Percentiles rank a stretch among this genome's conserved stretches.
Conservation (phyloP, 2,113 vertebrate species). For the Periophthalmodon schlosseri region DNA sequence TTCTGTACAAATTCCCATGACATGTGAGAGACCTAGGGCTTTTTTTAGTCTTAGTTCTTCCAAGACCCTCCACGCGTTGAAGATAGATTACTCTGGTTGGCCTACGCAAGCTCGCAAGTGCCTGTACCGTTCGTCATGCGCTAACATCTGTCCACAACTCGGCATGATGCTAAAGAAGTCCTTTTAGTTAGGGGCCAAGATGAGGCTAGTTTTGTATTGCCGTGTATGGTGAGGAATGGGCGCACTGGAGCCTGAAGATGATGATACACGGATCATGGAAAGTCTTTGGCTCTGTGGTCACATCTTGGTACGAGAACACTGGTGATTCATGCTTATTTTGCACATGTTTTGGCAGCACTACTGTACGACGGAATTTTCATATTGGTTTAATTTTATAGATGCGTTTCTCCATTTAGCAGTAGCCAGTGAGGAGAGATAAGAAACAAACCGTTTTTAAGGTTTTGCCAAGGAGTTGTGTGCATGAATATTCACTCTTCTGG, state of each 20-base stretch:
- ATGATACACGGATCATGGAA: conserved; percentile 61
- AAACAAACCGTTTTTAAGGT: background rate
- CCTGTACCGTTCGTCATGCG: conserved; percentile 31
- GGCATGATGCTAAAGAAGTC: conserved; percentile 27
- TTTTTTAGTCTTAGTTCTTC: background rate
- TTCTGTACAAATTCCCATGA: background rate
- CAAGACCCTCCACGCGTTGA: conserved; percentile 20
- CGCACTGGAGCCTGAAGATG: conserved; percentile 31
- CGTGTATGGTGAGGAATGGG: conserved; percentile 31
- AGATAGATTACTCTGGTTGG: conserved; percentile 39
- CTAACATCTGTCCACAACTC: conserved; percentile 58
- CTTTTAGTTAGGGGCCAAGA: conserved; percentile 21
- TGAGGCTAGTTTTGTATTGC: conserved; percentile 29
- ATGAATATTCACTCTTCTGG: conserved; percentile 10
- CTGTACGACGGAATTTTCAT: conserved; percentile 41
- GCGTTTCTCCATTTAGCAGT: conserved; percentile 14
- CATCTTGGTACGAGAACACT: conserved; percentile 55
- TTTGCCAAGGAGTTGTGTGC: conserved; percentile 10
- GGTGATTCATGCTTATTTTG: conserved; percentile 67
- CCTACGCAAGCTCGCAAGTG: conserved; percentile 20
- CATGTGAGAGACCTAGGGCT: background rate
- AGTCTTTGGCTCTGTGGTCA: conserved; percentile 66
- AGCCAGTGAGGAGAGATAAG: conserved; percentile 30
- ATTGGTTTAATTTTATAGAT: conserved; percentile 52
- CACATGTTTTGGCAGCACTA: conserved; percentile 59